phyloP scores from a whole-genome alignment of 2,113 vertebrate species.

The Empidonax traillii region DNA sequence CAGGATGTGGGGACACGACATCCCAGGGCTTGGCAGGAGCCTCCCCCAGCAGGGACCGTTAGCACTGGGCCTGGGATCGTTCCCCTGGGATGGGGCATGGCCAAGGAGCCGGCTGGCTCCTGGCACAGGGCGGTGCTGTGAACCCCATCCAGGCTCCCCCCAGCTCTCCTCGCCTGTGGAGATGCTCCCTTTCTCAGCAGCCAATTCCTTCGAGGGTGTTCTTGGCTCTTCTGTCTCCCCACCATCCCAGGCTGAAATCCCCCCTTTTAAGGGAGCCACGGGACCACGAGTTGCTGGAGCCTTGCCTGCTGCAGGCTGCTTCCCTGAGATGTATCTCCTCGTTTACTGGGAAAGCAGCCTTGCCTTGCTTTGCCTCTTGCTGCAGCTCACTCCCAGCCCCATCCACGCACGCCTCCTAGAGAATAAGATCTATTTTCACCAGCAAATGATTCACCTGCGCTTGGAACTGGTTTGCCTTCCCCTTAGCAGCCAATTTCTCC shows the following conservation, averaged over 20 bases:
- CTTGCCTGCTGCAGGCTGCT: not conserved
- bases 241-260: not conserved
- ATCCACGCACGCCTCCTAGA: not conserved
- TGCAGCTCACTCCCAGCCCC: not conserved
- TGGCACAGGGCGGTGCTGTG: not conserved
- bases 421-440: not conserved
- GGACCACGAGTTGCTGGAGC: not conserved
- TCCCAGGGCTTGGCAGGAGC: not conserved
- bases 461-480: slow-evolving; percentile 1
- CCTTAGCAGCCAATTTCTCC: not conserved
- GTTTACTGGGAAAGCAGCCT: not conserved
- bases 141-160: not conserved
- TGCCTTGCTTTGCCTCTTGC: not conserved
- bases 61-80: not conserved
- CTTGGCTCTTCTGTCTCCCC: slow-evolving; percentile 4
- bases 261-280: slow-evolving; percentile 47
- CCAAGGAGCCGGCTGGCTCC: not conserved
- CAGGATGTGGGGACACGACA: rapidly evolving
- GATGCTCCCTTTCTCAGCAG: not conserved
- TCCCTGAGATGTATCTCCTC: not conserved
- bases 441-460: slow-evolving; percentile 43
- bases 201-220: not conserved
- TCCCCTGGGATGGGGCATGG: not conserved
- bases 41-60: not conserved
- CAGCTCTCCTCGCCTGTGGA: not conserved